Percentiles rank a stretch among this genome's conserved stretches.
Conservation (phyloP, 2,797 vertebrate genomes). For the Calcarius lapponicus region DNA sequence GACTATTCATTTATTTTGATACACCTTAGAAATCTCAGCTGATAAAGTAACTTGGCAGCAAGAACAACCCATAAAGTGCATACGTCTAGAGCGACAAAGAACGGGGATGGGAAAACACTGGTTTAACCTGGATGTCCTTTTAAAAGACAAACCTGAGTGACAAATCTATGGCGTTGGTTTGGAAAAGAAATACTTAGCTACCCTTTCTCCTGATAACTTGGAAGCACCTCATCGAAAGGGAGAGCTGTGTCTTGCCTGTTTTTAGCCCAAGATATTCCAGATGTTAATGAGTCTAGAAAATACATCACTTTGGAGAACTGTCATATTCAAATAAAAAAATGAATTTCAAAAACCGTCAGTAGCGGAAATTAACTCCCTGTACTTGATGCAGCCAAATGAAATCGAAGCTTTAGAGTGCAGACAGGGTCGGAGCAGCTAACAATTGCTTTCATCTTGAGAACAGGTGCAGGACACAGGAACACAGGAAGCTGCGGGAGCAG, state of each 20-base stretch:
- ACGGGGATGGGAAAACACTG: not conserved
- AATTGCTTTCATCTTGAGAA: not conserved
- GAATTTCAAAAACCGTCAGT: accelerated
- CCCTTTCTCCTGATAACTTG: not conserved
- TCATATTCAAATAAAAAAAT: not conserved
- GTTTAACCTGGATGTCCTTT: not conserved
- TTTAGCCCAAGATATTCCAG: not conserved
- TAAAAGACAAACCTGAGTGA: not conserved
- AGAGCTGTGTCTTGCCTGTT: not conserved
- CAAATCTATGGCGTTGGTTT: not conserved
- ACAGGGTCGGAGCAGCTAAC: not conserved
- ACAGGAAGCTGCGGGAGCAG: not conserved
- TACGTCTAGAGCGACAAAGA: not conserved
- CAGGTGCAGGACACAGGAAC: not conserved
- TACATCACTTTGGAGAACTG: not conserved
- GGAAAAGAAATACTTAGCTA: not conserved
- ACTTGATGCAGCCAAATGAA: not conserved
- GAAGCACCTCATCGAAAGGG: not conserved
- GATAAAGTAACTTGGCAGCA: not conserved
- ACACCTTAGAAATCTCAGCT: not conserved
- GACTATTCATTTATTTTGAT: not conserved
- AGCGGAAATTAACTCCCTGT: not conserved
- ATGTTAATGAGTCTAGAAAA: not conserved
- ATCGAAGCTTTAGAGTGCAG: not conserved
- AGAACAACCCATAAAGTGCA: not conserved